These are phyloP conservation scores for Lasaia peninsularis DNA, from an alignment of 1,140 invertebrate species.

Conservation along the genomic window DNA sequence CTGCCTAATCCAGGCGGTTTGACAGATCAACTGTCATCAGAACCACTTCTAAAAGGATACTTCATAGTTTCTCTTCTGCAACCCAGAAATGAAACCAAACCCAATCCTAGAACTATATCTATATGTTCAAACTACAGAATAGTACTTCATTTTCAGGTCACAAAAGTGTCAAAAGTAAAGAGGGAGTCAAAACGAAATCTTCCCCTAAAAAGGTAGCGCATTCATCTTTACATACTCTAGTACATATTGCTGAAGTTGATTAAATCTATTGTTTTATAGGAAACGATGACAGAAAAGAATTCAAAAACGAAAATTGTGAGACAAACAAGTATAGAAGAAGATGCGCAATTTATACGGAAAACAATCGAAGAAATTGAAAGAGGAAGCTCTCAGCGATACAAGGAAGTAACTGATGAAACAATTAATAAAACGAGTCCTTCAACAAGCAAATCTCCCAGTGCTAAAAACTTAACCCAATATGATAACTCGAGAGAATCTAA, in stretches of 20 bases:
- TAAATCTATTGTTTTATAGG: conserved; percentile 32
- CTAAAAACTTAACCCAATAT: conserved; percentile 37
- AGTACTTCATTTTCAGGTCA: conserved; percentile 45
- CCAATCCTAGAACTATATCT: no score
- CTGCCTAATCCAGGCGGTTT: no score
- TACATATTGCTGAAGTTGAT: conserved; percentile 13
- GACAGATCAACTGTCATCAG: no score
- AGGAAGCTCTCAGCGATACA: conserved; percentile 50
- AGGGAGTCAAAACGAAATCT: conserved; percentile 36
- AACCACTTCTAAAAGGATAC: no score
- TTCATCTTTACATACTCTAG: conserved; percentile 16
- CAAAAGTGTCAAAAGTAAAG: conserved; percentile 33
- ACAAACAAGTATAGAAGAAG: conserved; percentile 65
- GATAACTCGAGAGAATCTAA: conserved; percentile 39
- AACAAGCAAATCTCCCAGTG: conserved; percentile 37
- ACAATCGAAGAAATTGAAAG: conserved; percentile 70
- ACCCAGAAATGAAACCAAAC: no score
- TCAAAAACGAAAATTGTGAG: conserved; percentile 43
- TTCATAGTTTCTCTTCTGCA: no score
- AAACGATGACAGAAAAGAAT: conserved; percentile 41
- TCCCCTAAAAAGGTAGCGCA: conserved; percentile 52
- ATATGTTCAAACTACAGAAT: no score
- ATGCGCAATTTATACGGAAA: conserved; percentile 65
- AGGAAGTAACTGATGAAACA: conserved; percentile 35
- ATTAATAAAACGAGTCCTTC: conserved; percentile 26